phyloP scores from a whole-genome alignment of 2,888 invertebrate species.

The Itoplectis maculator region DNA sequence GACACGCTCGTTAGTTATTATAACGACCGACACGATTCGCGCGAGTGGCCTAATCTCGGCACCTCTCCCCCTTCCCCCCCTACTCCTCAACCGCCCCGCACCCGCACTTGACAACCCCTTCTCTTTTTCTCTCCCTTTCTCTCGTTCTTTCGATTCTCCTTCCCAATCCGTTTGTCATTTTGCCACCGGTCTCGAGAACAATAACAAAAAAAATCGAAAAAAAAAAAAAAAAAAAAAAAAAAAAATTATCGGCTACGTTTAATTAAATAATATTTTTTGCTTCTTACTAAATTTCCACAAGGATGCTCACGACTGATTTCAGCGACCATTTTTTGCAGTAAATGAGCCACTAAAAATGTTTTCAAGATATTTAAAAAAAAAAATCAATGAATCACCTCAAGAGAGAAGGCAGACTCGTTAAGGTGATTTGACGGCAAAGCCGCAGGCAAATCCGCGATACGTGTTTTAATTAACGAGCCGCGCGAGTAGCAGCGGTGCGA shows the following conservation, averaged over 20 bases:
- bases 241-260: too few species aligned
- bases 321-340: background rate
- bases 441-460: constrained; percentile 69
- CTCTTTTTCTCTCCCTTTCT: background rate
- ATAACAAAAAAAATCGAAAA: too few species aligned
- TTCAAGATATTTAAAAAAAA: background rate
- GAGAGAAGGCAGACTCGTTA: constrained; percentile 2
- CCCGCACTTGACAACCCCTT: background rate
- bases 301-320: too few species aligned
- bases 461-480: constrained; percentile 73
- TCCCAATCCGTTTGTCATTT: background rate
- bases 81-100: constrained; percentile 4
- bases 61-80: constrained; percentile 28
- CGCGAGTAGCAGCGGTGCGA: constrained; percentile 59
- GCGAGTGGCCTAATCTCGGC: constrained; percentile 46
- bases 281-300: too few species aligned
- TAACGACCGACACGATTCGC: constrained; percentile 64
- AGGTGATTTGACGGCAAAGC: constrained; percentile 42
- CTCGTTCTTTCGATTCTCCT: background rate
- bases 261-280: too few species aligned
- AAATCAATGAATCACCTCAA: background rate
- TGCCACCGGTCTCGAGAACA: background rate
- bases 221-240: too few species aligned
- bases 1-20: constrained; percentile 75
- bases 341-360: background rate